Conservation (phyloP, 2,888 invertebrate genomes). For the Acronicta alni region DNA sequence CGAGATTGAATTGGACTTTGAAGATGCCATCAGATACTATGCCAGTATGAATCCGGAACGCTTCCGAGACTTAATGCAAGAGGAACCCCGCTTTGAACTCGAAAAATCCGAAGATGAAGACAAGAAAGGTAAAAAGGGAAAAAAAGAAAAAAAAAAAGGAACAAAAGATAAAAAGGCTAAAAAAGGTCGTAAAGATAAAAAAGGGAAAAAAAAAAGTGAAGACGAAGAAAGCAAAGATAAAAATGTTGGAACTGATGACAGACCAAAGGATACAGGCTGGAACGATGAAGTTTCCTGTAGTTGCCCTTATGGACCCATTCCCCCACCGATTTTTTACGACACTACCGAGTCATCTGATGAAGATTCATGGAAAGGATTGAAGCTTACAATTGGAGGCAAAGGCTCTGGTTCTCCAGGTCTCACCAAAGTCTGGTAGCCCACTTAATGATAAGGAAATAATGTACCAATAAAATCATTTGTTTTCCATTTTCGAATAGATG, state of each 20-base stretch:
- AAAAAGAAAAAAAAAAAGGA: neutral
- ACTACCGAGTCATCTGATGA: constrained; percentile 8
- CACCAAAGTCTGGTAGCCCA: constrained; percentile 50
- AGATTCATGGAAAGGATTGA: constrained; percentile 51
- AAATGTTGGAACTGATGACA: neutral
- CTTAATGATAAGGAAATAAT: neutral
- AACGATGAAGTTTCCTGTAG: neutral
- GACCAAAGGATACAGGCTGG: neutral
- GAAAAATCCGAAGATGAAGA: neutral
- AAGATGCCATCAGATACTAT: constrained; percentile 65
- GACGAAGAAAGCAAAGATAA: neutral
- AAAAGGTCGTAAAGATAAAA: neutral
- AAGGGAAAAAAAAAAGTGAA: neutral
- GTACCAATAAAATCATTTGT: neutral
- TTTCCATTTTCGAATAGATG: neutral
- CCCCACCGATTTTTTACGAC: neutral
- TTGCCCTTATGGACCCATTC: constrained; percentile 8
- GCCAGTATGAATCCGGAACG: constrained; percentile 54
- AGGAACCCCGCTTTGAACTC: neutral
- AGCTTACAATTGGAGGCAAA: constrained; percentile 62
- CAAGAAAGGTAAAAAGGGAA: neutral
- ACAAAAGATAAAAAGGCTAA: neutral
- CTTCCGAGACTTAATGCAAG: constrained; percentile 36
- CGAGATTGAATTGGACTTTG: constrained; percentile 39
- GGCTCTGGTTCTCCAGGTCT: constrained; percentile 60